Conservation (phyloP, 92 coral and sea anemone species). For the Heteractis magnifica region DNA sequence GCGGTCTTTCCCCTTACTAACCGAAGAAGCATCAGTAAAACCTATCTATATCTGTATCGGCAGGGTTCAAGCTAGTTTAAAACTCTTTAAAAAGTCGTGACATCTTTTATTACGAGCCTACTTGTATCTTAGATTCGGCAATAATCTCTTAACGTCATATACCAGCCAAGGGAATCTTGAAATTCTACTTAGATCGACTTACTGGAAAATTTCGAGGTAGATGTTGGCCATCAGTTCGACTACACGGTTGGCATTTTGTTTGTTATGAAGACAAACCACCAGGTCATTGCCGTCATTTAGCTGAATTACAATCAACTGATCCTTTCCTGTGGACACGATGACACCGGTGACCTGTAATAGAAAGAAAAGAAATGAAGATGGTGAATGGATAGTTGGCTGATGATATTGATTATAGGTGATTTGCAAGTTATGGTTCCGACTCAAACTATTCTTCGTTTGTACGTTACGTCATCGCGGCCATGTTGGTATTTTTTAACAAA, state of each 20-base stretch:
- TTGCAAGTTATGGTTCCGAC: background rate
- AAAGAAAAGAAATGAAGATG: background rate
- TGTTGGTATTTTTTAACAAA: background rate
- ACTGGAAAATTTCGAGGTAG: slow-evolving; percentile 79
- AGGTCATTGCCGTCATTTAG: slow-evolving; percentile 69
- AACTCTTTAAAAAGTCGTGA: too few relatives aligned
- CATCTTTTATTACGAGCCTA: too few relatives aligned
- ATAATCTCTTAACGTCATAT: too few relatives aligned
- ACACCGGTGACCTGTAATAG: slow-evolving; percentile 57
- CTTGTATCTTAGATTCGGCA: too few relatives aligned
- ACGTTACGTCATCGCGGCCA: background rate
- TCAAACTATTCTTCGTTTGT: too few relatives aligned
- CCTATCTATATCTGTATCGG: too few relatives aligned
- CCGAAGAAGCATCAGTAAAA: too few relatives aligned
- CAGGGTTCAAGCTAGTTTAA: too few relatives aligned
- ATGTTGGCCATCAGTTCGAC: slow-evolving; percentile 75
- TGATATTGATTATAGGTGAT: background rate
- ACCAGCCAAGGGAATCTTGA: too few relatives aligned
- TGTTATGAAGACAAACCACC: slow-evolving; percentile 83
- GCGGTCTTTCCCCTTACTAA: too few relatives aligned
- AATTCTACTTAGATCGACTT: slow-evolving; percentile 21
- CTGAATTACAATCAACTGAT: slow-evolving; percentile 80
- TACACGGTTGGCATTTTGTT: slow-evolving; percentile 79
- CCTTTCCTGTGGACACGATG: slow-evolving; percentile 67
- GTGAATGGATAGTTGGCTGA: background rate